Percentiles rank a stretch among this genome's conserved stretches.
Evolutionary conservation across 2,888 invertebrate species (phyloP).

Genomic region (Blastobasis adustella): DNA sequence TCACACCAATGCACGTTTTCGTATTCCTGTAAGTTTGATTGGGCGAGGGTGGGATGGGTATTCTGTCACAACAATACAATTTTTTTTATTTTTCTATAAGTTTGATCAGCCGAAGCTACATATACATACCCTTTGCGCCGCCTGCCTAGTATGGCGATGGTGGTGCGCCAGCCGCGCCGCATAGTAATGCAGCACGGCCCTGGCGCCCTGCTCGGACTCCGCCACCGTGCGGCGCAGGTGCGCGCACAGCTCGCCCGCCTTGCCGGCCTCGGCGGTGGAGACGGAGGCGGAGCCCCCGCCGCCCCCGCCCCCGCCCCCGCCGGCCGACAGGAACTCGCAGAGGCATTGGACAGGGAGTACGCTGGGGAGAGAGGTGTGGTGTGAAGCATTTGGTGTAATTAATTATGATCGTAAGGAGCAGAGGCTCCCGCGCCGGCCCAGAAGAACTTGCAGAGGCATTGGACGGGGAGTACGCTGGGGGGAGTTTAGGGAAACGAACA

Average conservation of each 20-base stretch:
- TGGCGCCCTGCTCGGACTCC: slow-evolving; percentile 76
- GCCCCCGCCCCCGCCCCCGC: slow-evolving; percentile 40
- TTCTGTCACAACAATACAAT: too few relatives aligned
- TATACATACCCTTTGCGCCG: slow-evolving; percentile 77
- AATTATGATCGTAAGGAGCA: not conserved
- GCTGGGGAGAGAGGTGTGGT: slow-evolving; percentile 54
- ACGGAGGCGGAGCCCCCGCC: slow-evolving; percentile 40
- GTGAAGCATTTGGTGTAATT: not conserved
- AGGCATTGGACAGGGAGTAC: slow-evolving; percentile 97
- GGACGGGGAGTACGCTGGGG: slow-evolving; percentile 91
- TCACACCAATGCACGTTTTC: too few relatives aligned
- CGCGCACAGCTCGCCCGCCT: slow-evolving; percentile 80
- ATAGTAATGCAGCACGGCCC: slow-evolving; percentile 93
- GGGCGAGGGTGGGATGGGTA: too few relatives aligned
- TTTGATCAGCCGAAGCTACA: too few relatives aligned
- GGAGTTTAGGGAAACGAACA: too few relatives aligned
- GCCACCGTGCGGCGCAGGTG: slow-evolving; percentile 72
- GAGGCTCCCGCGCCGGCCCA: slow-evolving; percentile 76
- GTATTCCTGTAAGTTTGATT: too few relatives aligned
- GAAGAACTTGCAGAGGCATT: slow-evolving; percentile 97
- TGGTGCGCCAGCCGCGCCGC: slow-evolving; percentile 88
- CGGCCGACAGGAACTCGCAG: slow-evolving; percentile 93
- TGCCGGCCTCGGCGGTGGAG: slow-evolving; percentile 52
- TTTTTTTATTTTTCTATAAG: too few relatives aligned
- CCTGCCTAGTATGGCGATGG: slow-evolving; percentile 83